A percentile compares a stretch with the other conserved stretches of the same genome.
These are phyloP conservation scores for Phaethornis superciliosus DNA, from an alignment of 2,113 vertebrate species.

Conservation along the genomic window DNA sequence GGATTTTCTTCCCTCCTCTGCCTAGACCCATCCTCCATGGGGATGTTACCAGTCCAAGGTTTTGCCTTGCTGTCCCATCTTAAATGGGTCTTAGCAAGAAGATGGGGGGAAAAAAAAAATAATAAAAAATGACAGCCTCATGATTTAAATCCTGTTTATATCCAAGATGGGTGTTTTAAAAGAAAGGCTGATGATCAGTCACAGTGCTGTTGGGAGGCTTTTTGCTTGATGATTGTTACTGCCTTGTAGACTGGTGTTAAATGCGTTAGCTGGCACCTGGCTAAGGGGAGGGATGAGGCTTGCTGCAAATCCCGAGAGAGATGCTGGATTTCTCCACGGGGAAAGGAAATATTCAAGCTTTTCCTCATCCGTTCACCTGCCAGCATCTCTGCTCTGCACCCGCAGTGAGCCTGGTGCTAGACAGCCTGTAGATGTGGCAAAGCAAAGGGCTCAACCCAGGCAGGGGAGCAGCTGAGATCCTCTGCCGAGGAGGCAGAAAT, in stretches of 20 bases:
- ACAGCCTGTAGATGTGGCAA: background rate
- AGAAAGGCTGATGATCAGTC: background rate
- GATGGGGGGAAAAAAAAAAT: background rate
- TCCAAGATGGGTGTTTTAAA: background rate
- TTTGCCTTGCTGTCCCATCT: background rate
- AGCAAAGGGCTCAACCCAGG: background rate
- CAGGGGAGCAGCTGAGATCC: background rate
- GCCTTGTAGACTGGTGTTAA: background rate
- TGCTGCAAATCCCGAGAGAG: background rate
- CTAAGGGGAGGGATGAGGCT: background rate
- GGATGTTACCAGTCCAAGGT: background rate
- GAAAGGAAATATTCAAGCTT: background rate
- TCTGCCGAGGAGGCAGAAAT: background rate
- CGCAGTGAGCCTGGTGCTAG: background rate
- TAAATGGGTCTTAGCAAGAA: background rate
- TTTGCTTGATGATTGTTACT: background rate
- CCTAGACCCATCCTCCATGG: background rate
- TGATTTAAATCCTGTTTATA: background rate
- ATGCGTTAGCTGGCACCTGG: background rate
- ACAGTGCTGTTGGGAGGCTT: background rate
- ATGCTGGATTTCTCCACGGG: background rate
- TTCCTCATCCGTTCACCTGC: background rate
- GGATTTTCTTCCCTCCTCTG: background rate
- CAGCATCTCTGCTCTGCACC: background rate
- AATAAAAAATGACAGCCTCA: background rate